Conservation (phyloP, 1,140 invertebrate species). For the Aphidius gifuensis region DNA sequence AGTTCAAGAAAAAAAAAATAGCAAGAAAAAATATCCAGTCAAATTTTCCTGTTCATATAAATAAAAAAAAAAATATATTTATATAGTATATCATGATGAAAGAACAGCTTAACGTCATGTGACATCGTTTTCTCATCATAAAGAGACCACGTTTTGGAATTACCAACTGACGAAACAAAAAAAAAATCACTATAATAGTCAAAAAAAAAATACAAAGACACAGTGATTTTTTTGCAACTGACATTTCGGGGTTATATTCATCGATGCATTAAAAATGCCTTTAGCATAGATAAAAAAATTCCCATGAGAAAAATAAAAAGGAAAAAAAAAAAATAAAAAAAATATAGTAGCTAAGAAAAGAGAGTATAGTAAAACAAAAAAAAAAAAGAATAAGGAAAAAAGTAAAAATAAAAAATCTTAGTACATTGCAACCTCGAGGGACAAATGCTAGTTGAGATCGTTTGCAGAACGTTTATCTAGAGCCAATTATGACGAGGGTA, state of each 20-base stretch:
- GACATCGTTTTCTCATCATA: slow-evolving; percentile 5
- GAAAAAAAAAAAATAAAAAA: slow-evolving; percentile 3
- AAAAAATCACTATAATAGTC: not conserved
- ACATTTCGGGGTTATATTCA: slow-evolving; percentile 26
- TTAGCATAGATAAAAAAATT: slow-evolving; percentile 2
- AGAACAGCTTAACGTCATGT: slow-evolving; percentile 7
- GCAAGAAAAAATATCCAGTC: too few relatives aligned
- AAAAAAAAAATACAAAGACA: not conserved
- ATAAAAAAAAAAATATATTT: not conserved
- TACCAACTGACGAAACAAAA: not conserved
- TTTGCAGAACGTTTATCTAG: slow-evolving; percentile 19
- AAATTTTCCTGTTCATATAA: too few relatives aligned
- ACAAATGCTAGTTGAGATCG: slow-evolving; percentile 18
- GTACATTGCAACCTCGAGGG: slow-evolving; percentile 18
- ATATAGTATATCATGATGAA: not conserved
- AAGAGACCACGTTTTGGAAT: slow-evolving; percentile 5
- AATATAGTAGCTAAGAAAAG: not conserved
- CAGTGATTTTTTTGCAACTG: slow-evolving; percentile 18
- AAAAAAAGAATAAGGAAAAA: slow-evolving; percentile 10
- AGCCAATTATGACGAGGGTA: slow-evolving; percentile 15
- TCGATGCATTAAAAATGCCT: slow-evolving; percentile 20
- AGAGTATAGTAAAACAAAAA: slow-evolving; percentile 5
- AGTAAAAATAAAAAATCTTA: slow-evolving; percentile 16
- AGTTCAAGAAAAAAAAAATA: too few relatives aligned
- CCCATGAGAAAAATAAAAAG: not conserved